Base-by-base conservation (phyloP, 2,113 vertebrate species). In the Bufo bufo region DNA sequence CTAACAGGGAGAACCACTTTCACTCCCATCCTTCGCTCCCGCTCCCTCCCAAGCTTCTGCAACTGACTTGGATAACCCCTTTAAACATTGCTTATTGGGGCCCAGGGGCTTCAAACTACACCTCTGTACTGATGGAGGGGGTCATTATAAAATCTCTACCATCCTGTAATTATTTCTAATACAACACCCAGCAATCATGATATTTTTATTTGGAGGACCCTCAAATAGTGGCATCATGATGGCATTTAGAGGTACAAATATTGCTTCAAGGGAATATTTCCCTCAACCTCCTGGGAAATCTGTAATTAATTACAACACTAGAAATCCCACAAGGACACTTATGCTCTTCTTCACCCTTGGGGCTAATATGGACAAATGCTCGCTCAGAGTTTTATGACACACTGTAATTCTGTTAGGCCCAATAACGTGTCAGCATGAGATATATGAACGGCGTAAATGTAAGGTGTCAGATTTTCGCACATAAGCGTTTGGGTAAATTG, bases 311-410 rank as follows among this genome's bases (percentile, higher is more conserved):
- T 78, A 56, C 49, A 65, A 16, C 43, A 75, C 47, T 56, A 77
- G 63, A 84, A 83, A 58, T 84, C 82, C 82, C 87, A 54, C 56
- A 74, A 77, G 87, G 66, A 52, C 80, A 77, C 59, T 89, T 78
- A 84, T 49, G 45, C 11, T 43, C 47, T 54, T 78, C 82, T 65
- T 69, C 50, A 84, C 87, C 56, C 72, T 84, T 69, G 75, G 74
- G 87, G 61, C 69, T 89, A 84, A 89, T 89, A 58, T 78, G 47
- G 72, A 84, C 87, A 89, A 89, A 89, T 89, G 72, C 71, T 52
- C 82, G 47, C 80, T 88, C 74, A 84, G 45, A 43, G 72, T 84
- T 89, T 89, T 89, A 89, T 89, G 87, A 89, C 87, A 88, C 69
- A 74, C 69, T 69, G 69, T 84, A 89, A 89, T 89, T 89, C 69